Conservation (phyloP, 2,888 invertebrate genomes). For the Trichogramma dendrolimi region DNA sequence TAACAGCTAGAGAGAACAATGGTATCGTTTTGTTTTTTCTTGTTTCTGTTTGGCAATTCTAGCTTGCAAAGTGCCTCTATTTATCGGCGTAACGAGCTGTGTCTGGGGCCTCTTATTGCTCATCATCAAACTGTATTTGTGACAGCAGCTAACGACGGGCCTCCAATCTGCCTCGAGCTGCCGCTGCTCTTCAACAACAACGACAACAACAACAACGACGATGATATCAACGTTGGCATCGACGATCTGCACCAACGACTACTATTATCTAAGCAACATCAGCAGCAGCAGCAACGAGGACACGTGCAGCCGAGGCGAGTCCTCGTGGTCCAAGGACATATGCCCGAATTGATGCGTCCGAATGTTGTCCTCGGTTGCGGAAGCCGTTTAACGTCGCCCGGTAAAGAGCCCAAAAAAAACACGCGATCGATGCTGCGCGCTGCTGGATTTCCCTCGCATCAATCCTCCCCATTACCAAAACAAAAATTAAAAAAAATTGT, state of each 20-base stretch:
- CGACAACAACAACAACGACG: not conserved
- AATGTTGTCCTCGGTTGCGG: slow-evolving; percentile 12
- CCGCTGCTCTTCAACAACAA: not conserved
- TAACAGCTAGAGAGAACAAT: not conserved
- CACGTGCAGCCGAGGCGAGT: slow-evolving; percentile 16
- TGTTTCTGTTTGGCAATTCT: slow-evolving; percentile 43
- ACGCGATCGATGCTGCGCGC: too few relatives aligned
- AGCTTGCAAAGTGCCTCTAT: slow-evolving; percentile 65
- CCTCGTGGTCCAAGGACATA: slow-evolving; percentile 28
- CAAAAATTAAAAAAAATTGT: too few relatives aligned
- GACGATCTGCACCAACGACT: not conserved
- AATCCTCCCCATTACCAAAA: too few relatives aligned
- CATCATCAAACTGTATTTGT: slow-evolving; percentile 68
- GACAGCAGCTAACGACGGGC: slow-evolving; percentile 50
- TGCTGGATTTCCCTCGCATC: too few relatives aligned
- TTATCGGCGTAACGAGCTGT: slow-evolving; percentile 86
- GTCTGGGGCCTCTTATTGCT: slow-evolving; percentile 78
- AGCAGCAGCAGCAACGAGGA: not conserved
- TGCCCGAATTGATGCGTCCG: slow-evolving; percentile 25
- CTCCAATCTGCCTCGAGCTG: not conserved
- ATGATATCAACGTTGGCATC: not conserved
- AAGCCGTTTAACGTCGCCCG: slow-evolving; percentile 2
- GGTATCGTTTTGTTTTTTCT: too few relatives aligned
- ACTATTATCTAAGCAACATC: not conserved
- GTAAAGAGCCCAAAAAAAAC: not conserved